phyloP scores from a whole-genome alignment of 2,888 invertebrate species.

The Protonemura montana region DNA sequence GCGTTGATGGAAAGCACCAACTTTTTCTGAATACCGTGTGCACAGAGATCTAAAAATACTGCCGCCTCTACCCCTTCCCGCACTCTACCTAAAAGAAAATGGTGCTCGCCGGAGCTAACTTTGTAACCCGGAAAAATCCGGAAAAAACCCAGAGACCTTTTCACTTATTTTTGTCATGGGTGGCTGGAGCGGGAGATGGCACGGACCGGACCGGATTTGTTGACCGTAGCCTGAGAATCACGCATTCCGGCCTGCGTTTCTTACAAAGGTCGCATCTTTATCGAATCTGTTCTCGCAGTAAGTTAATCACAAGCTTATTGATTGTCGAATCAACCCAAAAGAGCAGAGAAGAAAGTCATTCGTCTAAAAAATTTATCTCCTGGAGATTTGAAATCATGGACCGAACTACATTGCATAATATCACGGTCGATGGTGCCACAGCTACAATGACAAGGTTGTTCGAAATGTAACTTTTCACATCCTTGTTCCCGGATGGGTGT shows the following conservation, averaged over 20 bases:
- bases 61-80: not conserved
- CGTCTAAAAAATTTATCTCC: not conserved
- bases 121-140: not conserved
- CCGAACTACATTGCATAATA: not conserved
- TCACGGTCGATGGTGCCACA: not conserved
- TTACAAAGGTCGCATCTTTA: not conserved
- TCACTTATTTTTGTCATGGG: not conserved
- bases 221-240: not conserved
- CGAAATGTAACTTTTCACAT: not conserved
- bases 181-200: not conserved
- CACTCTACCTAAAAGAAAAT: not conserved
- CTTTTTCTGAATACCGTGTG: not conserved
- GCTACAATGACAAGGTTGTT: not conserved
- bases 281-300: not conserved
- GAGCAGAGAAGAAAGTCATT: not conserved
- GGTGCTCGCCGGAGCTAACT: not conserved
- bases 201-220: not conserved
- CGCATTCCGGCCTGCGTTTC: not conserved
- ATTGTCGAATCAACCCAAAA: not conserved
- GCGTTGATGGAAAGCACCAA: not conserved
- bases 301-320: not conserved
- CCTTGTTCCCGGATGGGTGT: not conserved
- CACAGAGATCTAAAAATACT: not conserved
- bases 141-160: not conserved
- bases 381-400: not conserved